These are phyloP conservation scores for Xenotilapia caudafasciata DNA, from an alignment of 2,113 vertebrate genomes.

Conservation along the genomic window DNA sequence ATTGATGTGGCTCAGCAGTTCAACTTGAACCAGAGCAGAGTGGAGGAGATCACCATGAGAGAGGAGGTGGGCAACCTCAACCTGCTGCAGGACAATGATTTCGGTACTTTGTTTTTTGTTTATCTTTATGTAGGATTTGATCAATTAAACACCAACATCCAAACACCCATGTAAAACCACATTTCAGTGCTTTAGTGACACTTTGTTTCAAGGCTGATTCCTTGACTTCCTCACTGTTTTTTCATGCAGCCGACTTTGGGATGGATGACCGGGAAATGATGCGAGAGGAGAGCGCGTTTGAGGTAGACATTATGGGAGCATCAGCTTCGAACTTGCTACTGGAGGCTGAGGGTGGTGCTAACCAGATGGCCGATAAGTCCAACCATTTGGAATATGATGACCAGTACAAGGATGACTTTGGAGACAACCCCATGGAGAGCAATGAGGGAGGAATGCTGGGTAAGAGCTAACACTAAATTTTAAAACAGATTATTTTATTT, in stretches of 20 bases:
- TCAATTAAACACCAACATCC: not conserved
- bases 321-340: constrained; percentile 86
- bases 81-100: constrained; percentile 94
- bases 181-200: not conserved
- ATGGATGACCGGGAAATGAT: constrained; percentile 97
- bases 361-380: constrained; percentile 81
- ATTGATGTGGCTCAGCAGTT: constrained; percentile 97
- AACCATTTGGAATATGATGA: constrained; percentile 87
- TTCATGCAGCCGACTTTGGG: constrained; percentile 83
- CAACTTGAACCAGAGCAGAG: constrained; percentile 95
- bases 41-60: constrained; percentile 98
- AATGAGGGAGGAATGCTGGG: constrained; percentile 91
- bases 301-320: constrained; percentile 87
- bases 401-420: constrained; percentile 79
- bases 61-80: constrained; percentile 98
- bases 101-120: constrained; percentile 66
- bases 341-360: constrained; percentile 85
- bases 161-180: not conserved
- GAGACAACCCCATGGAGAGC: constrained; percentile 79
- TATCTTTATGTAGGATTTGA: not conserved
- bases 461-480: constrained; percentile 32
- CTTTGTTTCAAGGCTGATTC: not conserved
- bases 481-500: not conserved
- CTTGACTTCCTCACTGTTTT: not conserved
- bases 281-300: constrained; percentile 88